Base-by-base conservation (phyloP, 2,113 vertebrate species). In the Labrus mixtus region DNA sequence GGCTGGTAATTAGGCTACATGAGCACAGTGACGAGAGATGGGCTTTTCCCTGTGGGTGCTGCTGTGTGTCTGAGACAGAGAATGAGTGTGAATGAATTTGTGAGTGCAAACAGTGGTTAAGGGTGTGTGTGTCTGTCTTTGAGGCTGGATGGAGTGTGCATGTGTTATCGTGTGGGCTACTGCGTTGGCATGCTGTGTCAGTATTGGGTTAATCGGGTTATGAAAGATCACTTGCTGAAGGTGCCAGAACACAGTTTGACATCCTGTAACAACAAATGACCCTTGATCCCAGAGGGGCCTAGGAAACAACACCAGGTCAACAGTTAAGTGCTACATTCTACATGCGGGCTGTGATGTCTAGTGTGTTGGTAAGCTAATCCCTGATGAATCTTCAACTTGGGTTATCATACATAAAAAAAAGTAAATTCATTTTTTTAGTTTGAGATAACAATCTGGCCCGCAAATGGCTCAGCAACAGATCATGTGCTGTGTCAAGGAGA, bases 1-100 rank as follows among this genome's bases (percentile, higher is more conserved):
- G 86, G 87, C 80, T 55, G 50, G 90, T 93, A 94, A 94, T 93
- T 93, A 92, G 91, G 81, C 89, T 86, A 86, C 89, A 92, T 79
- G 85, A 90, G 79, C 84, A 72, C 81, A 87, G 90, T 85, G 90
- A 90, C 66, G 84, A 90, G 86, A 90, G 89, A 91, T 74, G 85
- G 85, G 89, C 88, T 89, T 92, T 88, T 82, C 91, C 91, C 91
- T 81, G 84, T 91, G 79, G 91, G 89, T 65, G 82, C 69, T 45
- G 70, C 65, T 83, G 73, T 60, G 78, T 81, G 76, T 82, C 57
- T 72, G 71, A 77, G 82, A 73, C 74, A 74, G 57, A 68, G 79
- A 79, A 84, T 65, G 60, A 77, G 57, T 85, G 79, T 82, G 84
- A 67, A 83, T 86, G 78, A 84, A 82, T 77, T 58, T 76, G 48